A percentile compares a stretch with the other conserved stretches of the same genome.
Conservation (phyloP, 2,888 invertebrate genomes). For the Leptinotarsa tumamoca region DNA sequence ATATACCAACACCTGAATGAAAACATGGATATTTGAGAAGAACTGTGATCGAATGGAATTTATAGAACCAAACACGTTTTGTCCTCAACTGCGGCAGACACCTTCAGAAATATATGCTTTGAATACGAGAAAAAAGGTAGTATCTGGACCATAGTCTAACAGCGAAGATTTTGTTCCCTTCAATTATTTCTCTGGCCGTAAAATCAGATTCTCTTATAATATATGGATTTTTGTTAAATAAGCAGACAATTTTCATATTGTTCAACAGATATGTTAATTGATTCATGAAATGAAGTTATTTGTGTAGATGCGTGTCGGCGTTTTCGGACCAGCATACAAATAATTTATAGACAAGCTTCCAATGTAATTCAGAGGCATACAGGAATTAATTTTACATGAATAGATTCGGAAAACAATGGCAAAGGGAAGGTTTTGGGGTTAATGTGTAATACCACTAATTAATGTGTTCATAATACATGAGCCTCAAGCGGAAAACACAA, state of each 20-base stretch:
- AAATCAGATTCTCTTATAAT: too few species aligned
- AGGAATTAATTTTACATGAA: slow-evolving; percentile 20
- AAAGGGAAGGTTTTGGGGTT: slow-evolving; percentile 23
- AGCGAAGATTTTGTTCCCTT: too few species aligned
- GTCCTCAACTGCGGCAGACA: too few species aligned
- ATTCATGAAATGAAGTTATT: not conserved
- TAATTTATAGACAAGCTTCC: not conserved
- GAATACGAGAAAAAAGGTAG: too few species aligned
- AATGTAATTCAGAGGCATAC: slow-evolving; percentile 14
- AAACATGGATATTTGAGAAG: too few species aligned
- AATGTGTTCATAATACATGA: slow-evolving; percentile 29
- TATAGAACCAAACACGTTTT: too few species aligned
- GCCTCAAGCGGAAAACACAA: slow-evolving; percentile 22
- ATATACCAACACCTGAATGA: too few species aligned
- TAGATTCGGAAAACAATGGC: slow-evolving; percentile 29
- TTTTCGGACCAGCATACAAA: not conserved
- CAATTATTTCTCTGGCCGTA: too few species aligned
- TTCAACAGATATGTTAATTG: not conserved
- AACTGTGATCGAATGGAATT: too few species aligned
- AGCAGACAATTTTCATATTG: not conserved
- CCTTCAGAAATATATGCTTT: too few species aligned
- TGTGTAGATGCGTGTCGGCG: not conserved
- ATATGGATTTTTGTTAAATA: not conserved
- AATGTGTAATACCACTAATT: slow-evolving; percentile 30
- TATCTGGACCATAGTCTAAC: too few species aligned